Percentiles rank a stretch among this genome's conserved stretches.
Conservation (phyloP, 1,140 invertebrate genomes). For the Drosophila kurseongensis region DNA sequence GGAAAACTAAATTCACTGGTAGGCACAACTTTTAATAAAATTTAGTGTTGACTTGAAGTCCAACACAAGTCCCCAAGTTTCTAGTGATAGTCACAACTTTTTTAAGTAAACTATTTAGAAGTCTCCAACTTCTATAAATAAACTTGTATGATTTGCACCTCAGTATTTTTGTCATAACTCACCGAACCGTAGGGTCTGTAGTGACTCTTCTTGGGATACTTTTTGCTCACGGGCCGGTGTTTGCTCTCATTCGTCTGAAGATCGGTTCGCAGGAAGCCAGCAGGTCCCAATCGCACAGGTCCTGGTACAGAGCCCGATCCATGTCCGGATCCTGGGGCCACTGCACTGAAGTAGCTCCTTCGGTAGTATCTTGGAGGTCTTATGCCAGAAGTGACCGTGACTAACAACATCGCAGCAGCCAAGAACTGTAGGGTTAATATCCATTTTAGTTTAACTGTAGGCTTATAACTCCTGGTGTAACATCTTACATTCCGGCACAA, state of each 20-base stretch:
- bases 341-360: conserved; percentile 58
- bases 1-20: too few species aligned
- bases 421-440: conserved; percentile 38
- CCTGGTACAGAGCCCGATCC: conserved; percentile 45
- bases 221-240: conserved; percentile 62
- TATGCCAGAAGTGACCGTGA: conserved; percentile 26
- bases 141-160: neutral
- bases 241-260: conserved; percentile 75
- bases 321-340: conserved; percentile 17
- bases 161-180: conserved; percentile 19
- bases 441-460: neutral
- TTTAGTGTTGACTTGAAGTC: too few species aligned
- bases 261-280: conserved; percentile 56
- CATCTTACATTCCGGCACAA: conserved; percentile 68
- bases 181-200: conserved; percentile 73
- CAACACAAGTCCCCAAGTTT: too few species aligned
- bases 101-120: neutral
- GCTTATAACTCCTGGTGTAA: neutral
- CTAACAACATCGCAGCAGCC: conserved; percentile 48
- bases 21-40: too few species aligned
- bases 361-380: conserved; percentile 56
- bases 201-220: conserved; percentile 69
- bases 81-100: neutral
- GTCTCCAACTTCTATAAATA: too few species aligned
- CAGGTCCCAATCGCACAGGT: conserved; percentile 42